A percentile compares a stretch with the other conserved stretches of the same genome.
Evolutionary conservation across 2,888 invertebrate genomes (phyloP).

Genomic region (Rhamnusium bicolor): DNA sequence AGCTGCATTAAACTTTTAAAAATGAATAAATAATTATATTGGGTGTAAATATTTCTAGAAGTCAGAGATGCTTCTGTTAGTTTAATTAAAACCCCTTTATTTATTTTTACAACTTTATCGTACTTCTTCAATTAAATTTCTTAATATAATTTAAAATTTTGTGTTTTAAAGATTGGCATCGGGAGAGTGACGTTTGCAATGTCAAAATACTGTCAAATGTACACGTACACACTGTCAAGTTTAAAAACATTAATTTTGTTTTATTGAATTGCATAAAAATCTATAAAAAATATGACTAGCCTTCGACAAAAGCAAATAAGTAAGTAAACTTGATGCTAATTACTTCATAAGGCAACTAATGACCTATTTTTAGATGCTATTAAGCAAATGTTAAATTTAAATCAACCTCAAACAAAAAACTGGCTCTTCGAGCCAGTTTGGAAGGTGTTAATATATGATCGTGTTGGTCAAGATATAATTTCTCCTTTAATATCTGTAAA

Average conservation of each 20-base stretch:
- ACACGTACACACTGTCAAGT: conserved; percentile 19
- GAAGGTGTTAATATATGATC: conserved; percentile 97
- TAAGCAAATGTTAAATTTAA: conserved; percentile 96
- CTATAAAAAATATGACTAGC: conserved; percentile 74
- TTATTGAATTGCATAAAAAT: background rate
- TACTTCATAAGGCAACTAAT: background rate
- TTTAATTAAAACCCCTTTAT: no score
- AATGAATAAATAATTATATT: no score
- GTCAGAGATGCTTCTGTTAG: no score
- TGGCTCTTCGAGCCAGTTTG: conserved; percentile 91
- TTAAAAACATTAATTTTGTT: background rate
- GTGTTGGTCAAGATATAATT: conserved; percentile 97
- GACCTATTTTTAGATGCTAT: conserved; percentile 81
- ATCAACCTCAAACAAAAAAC: conserved; percentile 84
- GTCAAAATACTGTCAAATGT: conserved; percentile 20
- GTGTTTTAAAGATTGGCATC: background rate
- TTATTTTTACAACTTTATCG: no score
- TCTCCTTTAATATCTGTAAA: conserved; percentile 96
- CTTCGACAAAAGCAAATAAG: conserved; percentile 83
- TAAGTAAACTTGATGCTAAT: conserved; percentile 67
- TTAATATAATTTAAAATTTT: background rate
- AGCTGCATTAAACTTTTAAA: no score
- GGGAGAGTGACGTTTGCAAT: background rate
- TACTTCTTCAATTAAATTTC: background rate
- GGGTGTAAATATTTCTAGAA: no score